Conservation (phyloP, 2,888 invertebrate genomes). For the Harpalus rufipes region DNA sequence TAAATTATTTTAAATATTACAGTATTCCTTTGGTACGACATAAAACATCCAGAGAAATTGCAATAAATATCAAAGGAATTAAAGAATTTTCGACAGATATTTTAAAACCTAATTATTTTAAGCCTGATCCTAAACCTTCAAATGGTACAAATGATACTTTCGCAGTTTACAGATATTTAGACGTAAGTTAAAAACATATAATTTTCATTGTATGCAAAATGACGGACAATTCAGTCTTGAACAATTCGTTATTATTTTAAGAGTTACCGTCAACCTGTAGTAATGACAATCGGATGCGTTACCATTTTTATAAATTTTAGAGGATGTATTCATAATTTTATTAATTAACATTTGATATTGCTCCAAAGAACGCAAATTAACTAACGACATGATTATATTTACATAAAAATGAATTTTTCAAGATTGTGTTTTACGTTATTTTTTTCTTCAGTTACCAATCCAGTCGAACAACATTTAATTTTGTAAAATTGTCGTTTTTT, state of each 20-base stretch:
- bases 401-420: too few relatives aligned
- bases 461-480: too few relatives aligned
- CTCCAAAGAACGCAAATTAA: not conserved
- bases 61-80: constrained; percentile 71
- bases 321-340: not conserved
- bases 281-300: too few relatives aligned
- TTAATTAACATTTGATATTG: not conserved
- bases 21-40: constrained; percentile 73
- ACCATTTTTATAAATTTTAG: not conserved
- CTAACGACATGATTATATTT: too few relatives aligned
- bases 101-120: constrained; percentile 68
- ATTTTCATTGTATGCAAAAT: not conserved
- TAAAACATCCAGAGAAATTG: constrained; percentile 72
- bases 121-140: constrained; percentile 67
- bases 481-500: too few relatives aligned
- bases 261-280: too few relatives aligned
- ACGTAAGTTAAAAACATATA: constrained; percentile 73
- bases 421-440: too few relatives aligned
- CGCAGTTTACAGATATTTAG: constrained; percentile 75
- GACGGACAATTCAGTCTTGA: too few relatives aligned
- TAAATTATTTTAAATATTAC: not conserved
- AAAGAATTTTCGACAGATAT: constrained; percentile 70
- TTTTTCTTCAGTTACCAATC: too few relatives aligned
- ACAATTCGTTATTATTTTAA: too few relatives aligned
- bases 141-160: constrained; percentile 76